Conservation (phyloP, 2,888 invertebrate species). For the Temnothorax unifasciatus region DNA sequence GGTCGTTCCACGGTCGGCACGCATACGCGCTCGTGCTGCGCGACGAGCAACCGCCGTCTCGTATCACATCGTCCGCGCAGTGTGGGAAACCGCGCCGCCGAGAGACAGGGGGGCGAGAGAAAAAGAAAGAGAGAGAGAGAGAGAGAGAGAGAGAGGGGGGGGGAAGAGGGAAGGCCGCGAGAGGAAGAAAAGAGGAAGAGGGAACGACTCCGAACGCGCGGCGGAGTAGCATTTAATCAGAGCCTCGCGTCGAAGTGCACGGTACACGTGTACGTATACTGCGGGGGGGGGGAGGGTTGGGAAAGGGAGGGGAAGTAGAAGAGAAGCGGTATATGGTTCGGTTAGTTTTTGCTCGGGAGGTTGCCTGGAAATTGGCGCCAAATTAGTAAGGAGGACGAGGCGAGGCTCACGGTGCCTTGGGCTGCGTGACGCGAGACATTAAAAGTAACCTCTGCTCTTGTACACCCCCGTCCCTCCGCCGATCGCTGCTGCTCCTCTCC, state of each 20-base stretch:
- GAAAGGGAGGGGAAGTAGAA: background rate
- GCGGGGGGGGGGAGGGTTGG: background rate
- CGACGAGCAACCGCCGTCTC: slow-evolving; percentile 54
- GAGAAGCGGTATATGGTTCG: slow-evolving; percentile 83
- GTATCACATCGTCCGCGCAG: slow-evolving; percentile 62
- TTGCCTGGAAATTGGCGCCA: slow-evolving; percentile 86
- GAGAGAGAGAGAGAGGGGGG: slow-evolving; percentile 58
- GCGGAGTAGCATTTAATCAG: slow-evolving; percentile 86
- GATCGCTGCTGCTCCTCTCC: slow-evolving; percentile 58
- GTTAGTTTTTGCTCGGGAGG: slow-evolving; percentile 86
- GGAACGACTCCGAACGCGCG: slow-evolving; percentile 69
- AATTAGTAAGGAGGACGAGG: slow-evolving; percentile 86
- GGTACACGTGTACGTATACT: slow-evolving; percentile 75
- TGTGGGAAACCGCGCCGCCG: slow-evolving; percentile 65
- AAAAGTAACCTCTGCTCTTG: slow-evolving; percentile 85
- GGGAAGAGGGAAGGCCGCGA: slow-evolving; percentile 32
- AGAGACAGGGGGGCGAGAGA: slow-evolving; percentile 43
- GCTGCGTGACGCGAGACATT: slow-evolving; percentile 86
- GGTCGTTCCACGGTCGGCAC: slow-evolving; percentile 39
- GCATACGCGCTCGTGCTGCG: slow-evolving; percentile 57
- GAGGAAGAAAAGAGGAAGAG: slow-evolving; percentile 67
- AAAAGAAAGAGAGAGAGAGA: slow-evolving; percentile 38
- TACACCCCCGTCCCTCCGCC: slow-evolving; percentile 73
- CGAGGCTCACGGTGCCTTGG: slow-evolving; percentile 81
- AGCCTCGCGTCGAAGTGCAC: slow-evolving; percentile 78